Evolutionary conservation across 2,888 invertebrate genomes (phyloP), one percentile per base, ranked within the genome.

Genomic region (Bugula neritina): DNA sequence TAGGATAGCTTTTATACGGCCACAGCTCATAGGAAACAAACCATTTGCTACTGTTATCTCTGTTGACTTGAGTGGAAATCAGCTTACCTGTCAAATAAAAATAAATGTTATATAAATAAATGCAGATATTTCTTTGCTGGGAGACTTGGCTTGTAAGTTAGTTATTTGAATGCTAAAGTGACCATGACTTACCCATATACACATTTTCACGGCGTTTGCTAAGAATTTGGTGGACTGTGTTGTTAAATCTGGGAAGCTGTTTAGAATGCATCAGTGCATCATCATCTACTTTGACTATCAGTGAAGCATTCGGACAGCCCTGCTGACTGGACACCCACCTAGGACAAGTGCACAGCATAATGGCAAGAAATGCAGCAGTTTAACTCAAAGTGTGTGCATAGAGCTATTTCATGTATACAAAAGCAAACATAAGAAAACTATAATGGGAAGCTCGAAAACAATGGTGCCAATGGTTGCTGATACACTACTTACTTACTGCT

Each of bases 271-370:
- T 34, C n/a, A 63, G 31, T 13, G 63, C 63, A 34, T 63, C 63
- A 63, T 63, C 63, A 31, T 63, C 63, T 3, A 63, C 63, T 31
- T 63, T 63, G 3, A 63, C 10, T 34, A 63, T 17, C 27, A 63
- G 10, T 63, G 63, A 63, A 13, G 63, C 63, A 31, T 63, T 63
- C 10, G 31, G 31, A 63, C 63, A 63, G 3, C 63, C 63, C 3
- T 5, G 3, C 5, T 63, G 31, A 31, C 63, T 34, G 3, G 63
- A 63, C 34, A 63, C 63, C 63, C 63, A 63, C 31, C 63, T 63
- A 27, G 5, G 31, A 57, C 10, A 13, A 52, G 17, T 52, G 17
- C 52, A 52, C 17, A 17, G 10, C 17, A 52, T 13, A 52, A 13
- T 13, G 10, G 52, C 17, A 13, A 52, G 17, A 52, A 52, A 52